Percentiles rank a stretch among this genome's conserved stretches.
Evolutionary conservation across 2,888 invertebrate genomes (phyloP).

Genomic region (Yponomeuta evonymella): DNA sequence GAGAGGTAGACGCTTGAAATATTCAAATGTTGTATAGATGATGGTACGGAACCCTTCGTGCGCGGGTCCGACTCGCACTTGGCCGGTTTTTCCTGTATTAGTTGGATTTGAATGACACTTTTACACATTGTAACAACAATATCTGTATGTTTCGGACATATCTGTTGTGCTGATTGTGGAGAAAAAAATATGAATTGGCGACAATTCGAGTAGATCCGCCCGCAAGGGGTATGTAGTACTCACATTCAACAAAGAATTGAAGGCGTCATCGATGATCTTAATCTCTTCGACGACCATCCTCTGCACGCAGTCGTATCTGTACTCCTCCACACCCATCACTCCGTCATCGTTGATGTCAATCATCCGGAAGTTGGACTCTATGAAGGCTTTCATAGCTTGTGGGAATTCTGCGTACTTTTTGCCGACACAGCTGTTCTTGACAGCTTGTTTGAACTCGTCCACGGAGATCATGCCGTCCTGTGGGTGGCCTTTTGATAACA

Average conservation of each 20-base stretch:
- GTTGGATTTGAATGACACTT: too few species aligned
- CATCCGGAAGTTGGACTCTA: constrained; percentile 88
- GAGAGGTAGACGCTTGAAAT: too few species aligned
- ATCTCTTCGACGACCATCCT: constrained; percentile 87
- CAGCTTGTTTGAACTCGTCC: constrained; percentile 87
- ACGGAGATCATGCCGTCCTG: constrained; percentile 89
- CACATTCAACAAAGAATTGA: constrained; percentile 84
- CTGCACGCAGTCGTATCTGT: constrained; percentile 87
- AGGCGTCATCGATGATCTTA: constrained; percentile 85
- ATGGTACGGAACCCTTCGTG: too few species aligned
- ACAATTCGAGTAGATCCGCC: too few species aligned
- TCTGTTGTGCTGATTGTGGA: too few species aligned
- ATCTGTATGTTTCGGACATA: too few species aligned
- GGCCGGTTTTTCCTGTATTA: too few species aligned
- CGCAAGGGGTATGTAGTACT: constrained; percentile 42
- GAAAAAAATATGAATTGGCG: too few species aligned
- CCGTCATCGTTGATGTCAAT: constrained; percentile 89
- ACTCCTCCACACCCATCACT: constrained; percentile 86
- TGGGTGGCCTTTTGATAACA: constrained; percentile 20
- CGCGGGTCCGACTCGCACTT: too few species aligned
- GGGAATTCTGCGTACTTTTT: constrained; percentile 87
- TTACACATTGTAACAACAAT: too few species aligned
- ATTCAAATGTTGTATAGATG: too few species aligned
- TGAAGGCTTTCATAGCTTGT: constrained; percentile 90
- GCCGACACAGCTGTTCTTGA: constrained; percentile 87